These are phyloP conservation scores for Umimayanthus kanabou DNA, from an alignment of 92 coral and sea anemone genomes.

Conservation along the genomic window DNA sequence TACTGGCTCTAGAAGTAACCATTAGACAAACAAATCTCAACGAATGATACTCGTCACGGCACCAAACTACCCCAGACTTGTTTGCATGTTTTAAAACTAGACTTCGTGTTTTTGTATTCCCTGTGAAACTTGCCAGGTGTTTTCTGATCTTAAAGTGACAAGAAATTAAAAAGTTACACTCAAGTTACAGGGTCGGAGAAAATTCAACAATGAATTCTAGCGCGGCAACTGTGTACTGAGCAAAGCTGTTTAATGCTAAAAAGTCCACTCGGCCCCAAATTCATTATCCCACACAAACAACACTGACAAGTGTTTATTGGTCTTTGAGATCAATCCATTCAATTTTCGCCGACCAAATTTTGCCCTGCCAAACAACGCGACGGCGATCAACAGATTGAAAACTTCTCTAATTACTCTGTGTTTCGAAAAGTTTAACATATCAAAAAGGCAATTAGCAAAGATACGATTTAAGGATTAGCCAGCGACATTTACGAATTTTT, in stretches of 20 bases:
- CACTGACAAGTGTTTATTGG: constrained; percentile 18
- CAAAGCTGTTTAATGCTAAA: constrained; percentile 23
- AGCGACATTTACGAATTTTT: not conserved
- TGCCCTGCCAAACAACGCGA: constrained; percentile 5
- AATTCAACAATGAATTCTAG: not conserved
- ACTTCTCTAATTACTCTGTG: constrained; percentile 1
- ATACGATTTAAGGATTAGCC: not conserved
- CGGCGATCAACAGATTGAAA: not conserved
- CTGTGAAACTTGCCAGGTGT: not conserved
- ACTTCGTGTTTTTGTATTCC: not conserved
- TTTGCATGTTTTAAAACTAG: not conserved
- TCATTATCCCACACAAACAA: constrained; percentile 24
- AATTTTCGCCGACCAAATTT: not conserved
- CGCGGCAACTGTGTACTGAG: constrained; percentile 1
- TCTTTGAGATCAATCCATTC: not conserved
- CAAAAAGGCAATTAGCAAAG: not conserved
- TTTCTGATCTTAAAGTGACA: not conserved
- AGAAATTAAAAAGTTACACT: too few species aligned
- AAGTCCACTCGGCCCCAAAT: not conserved
- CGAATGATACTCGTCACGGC: not conserved
- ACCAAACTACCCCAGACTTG: not conserved
- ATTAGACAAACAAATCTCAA: not conserved
- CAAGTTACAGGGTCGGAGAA: not conserved
- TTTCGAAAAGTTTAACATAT: not conserved
- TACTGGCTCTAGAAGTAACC: not conserved